Base-by-base conservation (phyloP, 2,113 vertebrate genomes). In the Saguinus midas region DNA sequence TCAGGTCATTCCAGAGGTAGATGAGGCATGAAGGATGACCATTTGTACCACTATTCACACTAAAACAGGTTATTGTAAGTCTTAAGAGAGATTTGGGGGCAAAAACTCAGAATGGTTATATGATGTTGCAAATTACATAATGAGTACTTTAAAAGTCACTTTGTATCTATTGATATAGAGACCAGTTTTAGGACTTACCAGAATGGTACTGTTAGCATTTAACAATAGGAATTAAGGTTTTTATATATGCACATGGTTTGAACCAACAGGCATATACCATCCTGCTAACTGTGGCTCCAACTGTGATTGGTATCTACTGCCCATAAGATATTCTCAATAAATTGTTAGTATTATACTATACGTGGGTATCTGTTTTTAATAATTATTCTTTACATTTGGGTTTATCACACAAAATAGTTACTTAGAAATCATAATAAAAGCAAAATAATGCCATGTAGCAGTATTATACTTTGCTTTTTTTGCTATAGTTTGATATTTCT, bases 281-380 rank as follows among this genome's bases (percentile, higher is more conserved):
- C 97, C 98, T 98, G 72, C 98, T 98, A 75, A 98, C 98, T 98
- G 91, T 98, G 37, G 98, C 98, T 97, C 94, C 98, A 98, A 96
- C 98, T 29, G 99, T 99, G 98, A 99, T 98, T 97, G 98, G 98
- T 97, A 99, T 98, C 98, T 99, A 70, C 99, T 99, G 99, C 98
- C 99, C 55, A 99, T 98, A 97, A 98, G 98, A 78, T 99, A 99
- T 86, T 99, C 99, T 97, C 99, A 99, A 98, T 99, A 99, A 98
- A 43, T 35, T 3, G 0, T 68, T 68, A 68, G 66, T 96, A 97
- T 97, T 94, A 40, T 40, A 40, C 90, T 97, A 81, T 96, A 98
- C 97, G 93, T 95, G 97, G 92, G 96, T 97, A 97, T 98, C 93
- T 98, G 52, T 94, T 98, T 97, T 98, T 98, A 96, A 98, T 98